Evolutionary conservation across 2,888 invertebrate genomes (phyloP), one percentile per base, ranked within the genome.

Genomic region (Pandemis cinnamomeana): DNA sequence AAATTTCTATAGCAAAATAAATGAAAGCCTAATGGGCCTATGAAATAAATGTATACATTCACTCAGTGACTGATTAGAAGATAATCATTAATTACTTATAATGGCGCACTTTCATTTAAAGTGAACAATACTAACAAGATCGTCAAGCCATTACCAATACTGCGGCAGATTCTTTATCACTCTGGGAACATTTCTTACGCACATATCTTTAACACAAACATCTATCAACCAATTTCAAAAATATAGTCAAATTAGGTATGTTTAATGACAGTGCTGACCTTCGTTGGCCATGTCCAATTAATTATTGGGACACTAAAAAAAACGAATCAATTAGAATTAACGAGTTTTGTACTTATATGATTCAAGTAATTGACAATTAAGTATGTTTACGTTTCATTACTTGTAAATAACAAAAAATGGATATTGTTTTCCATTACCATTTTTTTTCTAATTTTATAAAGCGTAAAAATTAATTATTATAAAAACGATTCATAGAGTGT

Each of bases 21-120:
- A 36, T 36, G 4, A 36, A 36, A 36, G 27, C 27, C 27, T 36
- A 13, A 62, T 46, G 20, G 13, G 13, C 6, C 53, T 8, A n/a
- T 41, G 15, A 66, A 71, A 27, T 64, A 51, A 64, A 58, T 67
- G 51, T 67, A 67, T 67, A 67, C 67, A 53, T 36, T 64, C 42
- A 72, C 48, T 63, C 53, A 13, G n/a, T 48, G 27, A 48, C 55
- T 67, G 61, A 46, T 51, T 61, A 44, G 69, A 69, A 69, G 73
- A 73, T 70, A 73, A 73, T 20, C 46, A 66, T 53, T 60, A 66
- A 73, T 73, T 73, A 55, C 44, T 11, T 44, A 44, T 74, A 67
- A 70, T 71, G 77, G 73, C 77, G 81, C 81, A 87, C 90, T 88
- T 89, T 89, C 89, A 77, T 86, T 88, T 82, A 76, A 64, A 73